A percentile compares a stretch with the other conserved stretches of the same genome.
Evolutionary conservation across 2,888 invertebrate genomes (phyloP).

Genomic region (Mystacides longicornis): DNA sequence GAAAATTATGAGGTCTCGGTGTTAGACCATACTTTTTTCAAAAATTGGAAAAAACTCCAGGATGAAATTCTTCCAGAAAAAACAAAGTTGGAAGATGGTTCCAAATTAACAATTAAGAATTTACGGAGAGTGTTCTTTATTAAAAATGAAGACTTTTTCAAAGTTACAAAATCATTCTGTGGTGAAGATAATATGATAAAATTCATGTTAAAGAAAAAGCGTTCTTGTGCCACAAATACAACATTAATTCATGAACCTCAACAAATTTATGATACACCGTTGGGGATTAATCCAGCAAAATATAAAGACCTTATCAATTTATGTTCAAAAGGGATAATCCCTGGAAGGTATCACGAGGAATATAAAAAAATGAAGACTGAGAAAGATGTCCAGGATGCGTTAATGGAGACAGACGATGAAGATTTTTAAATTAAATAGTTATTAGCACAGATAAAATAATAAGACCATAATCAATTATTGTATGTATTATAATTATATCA

Average conservation of each 20-base stretch:
- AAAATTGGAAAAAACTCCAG: background rate
- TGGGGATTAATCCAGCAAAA: conserved; percentile 1
- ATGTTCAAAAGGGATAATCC: conserved; percentile 2
- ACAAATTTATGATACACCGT: background rate
- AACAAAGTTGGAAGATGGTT: background rate
- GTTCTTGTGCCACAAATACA: background rate
- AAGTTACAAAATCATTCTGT: background rate
- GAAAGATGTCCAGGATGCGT: background rate
- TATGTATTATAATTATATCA: background rate
- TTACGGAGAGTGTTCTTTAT: background rate
- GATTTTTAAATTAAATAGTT: background rate
- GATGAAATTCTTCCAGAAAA: background rate
- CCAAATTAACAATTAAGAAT: background rate
- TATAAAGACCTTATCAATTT: background rate
- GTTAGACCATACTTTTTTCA: background rate
- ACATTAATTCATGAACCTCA: background rate
- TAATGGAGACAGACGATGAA: conserved; percentile 3
- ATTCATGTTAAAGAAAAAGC: background rate
- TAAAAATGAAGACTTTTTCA: background rate
- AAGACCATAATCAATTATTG: background rate
- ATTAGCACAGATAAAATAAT: no score
- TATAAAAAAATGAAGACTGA: background rate
- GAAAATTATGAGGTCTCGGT: conserved; percentile 1
- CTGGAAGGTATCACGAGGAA: background rate
- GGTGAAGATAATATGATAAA: background rate